Evolutionary conservation across 2,113 vertebrate genomes (phyloP).

Genomic region (Lepus europaeus): DNA sequence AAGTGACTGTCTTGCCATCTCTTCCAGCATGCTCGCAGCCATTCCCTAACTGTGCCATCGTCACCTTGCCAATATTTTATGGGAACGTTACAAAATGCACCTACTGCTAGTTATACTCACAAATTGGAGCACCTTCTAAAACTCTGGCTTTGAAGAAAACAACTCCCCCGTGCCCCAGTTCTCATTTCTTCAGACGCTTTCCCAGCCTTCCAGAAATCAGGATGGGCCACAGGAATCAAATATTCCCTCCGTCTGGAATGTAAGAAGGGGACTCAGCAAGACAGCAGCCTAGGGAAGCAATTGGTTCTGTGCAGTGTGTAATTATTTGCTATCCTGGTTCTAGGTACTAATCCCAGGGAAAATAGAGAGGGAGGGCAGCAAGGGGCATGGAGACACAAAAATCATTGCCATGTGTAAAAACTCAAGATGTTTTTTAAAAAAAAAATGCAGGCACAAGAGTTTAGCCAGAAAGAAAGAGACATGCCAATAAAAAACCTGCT

Average conservation of each 20-base stretch:
- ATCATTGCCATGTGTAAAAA: slow-evolving; percentile 78
- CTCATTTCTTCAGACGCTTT: slow-evolving; percentile 11
- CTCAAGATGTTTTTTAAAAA: slow-evolving; percentile 29
- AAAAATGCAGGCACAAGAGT: slow-evolving; percentile 74
- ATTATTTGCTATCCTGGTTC: slow-evolving; percentile 48
- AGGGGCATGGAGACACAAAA: slow-evolving; percentile 57
- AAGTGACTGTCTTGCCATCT: not conserved
- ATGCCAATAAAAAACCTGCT: slow-evolving; percentile 79
- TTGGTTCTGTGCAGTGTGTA: not conserved
- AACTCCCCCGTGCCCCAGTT: not conserved
- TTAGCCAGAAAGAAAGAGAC: slow-evolving; percentile 73
- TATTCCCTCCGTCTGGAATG: not conserved
- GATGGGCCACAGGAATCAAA: not conserved
- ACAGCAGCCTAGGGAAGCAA: not conserved
- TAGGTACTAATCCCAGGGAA: slow-evolving; percentile 52
- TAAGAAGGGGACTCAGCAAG: not conserved
- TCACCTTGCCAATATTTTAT: not conserved
- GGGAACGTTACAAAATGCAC: slow-evolving; percentile 36
- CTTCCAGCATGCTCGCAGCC: not conserved
- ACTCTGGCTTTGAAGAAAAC: not conserved
- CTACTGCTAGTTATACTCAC: slow-evolving; percentile 10
- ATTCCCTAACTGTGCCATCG: not conserved
- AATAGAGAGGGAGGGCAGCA: slow-evolving; percentile 29
- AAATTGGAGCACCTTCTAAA: slow-evolving; percentile 3
- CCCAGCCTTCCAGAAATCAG: slow-evolving; percentile 29